Percentiles rank a stretch among this genome's conserved stretches.
Conservation (phyloP, 1,140 invertebrate genomes). For the Schlechtendalia chinensis region DNA sequence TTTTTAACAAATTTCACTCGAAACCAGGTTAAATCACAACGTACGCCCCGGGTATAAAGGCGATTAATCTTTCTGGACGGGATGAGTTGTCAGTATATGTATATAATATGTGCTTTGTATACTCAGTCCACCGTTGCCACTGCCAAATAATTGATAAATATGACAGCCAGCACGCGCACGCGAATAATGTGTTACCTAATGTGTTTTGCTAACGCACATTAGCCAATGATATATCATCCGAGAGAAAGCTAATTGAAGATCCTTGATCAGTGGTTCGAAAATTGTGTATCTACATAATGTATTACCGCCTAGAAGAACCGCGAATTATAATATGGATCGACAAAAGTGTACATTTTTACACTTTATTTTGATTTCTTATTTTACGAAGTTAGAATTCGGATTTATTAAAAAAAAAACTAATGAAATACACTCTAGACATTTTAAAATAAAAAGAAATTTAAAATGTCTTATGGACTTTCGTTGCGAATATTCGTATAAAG, state of each 20-base stretch:
- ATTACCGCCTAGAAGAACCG: too few relatives aligned
- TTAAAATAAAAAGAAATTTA: too few relatives aligned
- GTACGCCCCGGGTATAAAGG: not conserved
- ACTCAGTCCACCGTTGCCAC: not conserved
- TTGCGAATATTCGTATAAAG: too few relatives aligned
- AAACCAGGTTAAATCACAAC: not conserved
- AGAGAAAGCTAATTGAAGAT: slow-evolving; percentile 43
- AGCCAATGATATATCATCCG: not conserved
- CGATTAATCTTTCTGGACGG: not conserved
- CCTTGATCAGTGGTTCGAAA: slow-evolving; percentile 34
- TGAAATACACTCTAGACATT: too few relatives aligned
- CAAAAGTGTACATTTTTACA: too few relatives aligned
- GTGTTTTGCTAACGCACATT: not conserved
- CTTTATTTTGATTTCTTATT: too few relatives aligned
- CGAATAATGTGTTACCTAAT: slow-evolving; percentile 27
- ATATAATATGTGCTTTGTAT: not conserved
- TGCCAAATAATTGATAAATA: slow-evolving; percentile 44
- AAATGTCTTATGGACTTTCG: too few relatives aligned
- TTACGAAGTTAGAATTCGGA: too few relatives aligned
- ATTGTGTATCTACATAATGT: not conserved
- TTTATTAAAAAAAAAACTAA: too few relatives aligned
- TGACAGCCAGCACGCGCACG: not conserved
- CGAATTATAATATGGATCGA: too few relatives aligned
- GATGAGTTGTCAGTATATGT: not conserved
- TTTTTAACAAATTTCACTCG: not conserved